Conservation (phyloP, 2,113 vertebrate species). For the Sprattus sprattus region DNA sequence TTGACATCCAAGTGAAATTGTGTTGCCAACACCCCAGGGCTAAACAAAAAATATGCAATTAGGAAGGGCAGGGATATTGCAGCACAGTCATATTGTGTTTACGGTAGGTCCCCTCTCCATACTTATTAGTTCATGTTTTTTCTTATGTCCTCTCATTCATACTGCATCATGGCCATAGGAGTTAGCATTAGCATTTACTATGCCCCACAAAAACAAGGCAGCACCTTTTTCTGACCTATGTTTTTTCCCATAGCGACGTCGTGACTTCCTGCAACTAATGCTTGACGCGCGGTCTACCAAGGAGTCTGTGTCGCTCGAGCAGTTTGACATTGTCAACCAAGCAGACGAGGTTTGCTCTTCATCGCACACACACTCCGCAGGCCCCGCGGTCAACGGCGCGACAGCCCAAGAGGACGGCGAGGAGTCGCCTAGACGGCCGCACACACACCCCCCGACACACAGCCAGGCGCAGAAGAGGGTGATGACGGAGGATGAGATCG, state of each 20-base stretch:
- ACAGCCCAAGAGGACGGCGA: slow-evolving; percentile 8
- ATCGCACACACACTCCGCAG: not conserved
- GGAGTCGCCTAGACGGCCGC: not conserved
- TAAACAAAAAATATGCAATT: too few relatives aligned
- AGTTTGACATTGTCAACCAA: slow-evolving; percentile 64
- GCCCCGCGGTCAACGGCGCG: not conserved
- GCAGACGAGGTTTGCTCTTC: slow-evolving; percentile 27
- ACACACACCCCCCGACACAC: not conserved
- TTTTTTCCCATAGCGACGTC: slow-evolving; percentile 73
- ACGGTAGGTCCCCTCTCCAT: too few relatives aligned
- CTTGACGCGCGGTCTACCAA: slow-evolving; percentile 71
- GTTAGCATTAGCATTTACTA: not conserved
- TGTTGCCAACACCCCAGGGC: too few relatives aligned
- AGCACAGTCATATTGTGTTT: too few relatives aligned
- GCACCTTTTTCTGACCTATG: not conserved
- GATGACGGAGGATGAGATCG: slow-evolving; percentile 84
- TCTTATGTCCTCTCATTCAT: too few relatives aligned
- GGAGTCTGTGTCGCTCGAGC: slow-evolving; percentile 52
- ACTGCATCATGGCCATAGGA: not conserved
- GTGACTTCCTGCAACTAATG: slow-evolving; percentile 91
- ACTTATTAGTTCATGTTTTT: too few relatives aligned
- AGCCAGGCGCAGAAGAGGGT: slow-evolving; percentile 56
- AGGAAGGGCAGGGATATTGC: too few relatives aligned
- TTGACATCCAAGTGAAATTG: too few relatives aligned
- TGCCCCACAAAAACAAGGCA: not conserved